A percentile compares a stretch with the other conserved stretches of the same genome.
Evolutionary conservation across 2,797 vertebrate species (phyloP).

Genomic region (Tolypeutes matacus): DNA sequence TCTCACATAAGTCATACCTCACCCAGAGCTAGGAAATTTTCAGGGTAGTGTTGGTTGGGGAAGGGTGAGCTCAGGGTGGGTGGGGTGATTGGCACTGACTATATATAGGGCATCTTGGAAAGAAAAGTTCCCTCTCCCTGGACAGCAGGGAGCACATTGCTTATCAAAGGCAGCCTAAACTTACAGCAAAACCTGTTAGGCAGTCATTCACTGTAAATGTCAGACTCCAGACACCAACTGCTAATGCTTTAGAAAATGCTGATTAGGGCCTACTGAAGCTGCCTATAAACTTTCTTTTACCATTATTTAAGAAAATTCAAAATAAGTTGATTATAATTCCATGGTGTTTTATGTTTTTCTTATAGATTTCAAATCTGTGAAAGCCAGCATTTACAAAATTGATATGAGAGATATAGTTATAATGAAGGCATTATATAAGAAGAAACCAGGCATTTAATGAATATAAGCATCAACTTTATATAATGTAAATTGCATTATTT

Average conservation of each 20-base stretch:
- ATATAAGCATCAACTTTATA: slow-evolving; percentile 56
- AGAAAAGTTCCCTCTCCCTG: slow-evolving; percentile 51
- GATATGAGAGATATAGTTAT: slow-evolving; percentile 66
- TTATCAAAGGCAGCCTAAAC: slow-evolving; percentile 67
- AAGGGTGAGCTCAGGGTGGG: not conserved
- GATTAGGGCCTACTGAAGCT: slow-evolving; percentile 86
- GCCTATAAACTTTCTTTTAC: slow-evolving; percentile 76
- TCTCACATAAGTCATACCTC: not conserved
- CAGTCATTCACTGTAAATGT: slow-evolving; percentile 88
- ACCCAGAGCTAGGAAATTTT: not conserved
- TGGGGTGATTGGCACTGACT: not conserved
- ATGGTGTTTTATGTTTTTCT: slow-evolving; percentile 80
- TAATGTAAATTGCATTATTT: not conserved
- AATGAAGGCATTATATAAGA: slow-evolving; percentile 66
- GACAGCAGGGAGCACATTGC: slow-evolving; percentile 69
- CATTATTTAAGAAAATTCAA: slow-evolving; percentile 79
- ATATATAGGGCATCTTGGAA: not conserved
- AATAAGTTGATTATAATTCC: slow-evolving; percentile 83
- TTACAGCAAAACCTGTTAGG: slow-evolving; percentile 82
- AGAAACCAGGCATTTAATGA: slow-evolving; percentile 68
- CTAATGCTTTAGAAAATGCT: slow-evolving; percentile 86
- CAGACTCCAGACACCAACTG: slow-evolving; percentile 82
- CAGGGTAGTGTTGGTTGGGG: not conserved
- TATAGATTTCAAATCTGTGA: slow-evolving; percentile 75
- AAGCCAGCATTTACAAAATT: slow-evolving; percentile 71